Evolutionary conservation across 2,888 invertebrate species (phyloP).

Genomic region (Ophraella communa): DNA sequence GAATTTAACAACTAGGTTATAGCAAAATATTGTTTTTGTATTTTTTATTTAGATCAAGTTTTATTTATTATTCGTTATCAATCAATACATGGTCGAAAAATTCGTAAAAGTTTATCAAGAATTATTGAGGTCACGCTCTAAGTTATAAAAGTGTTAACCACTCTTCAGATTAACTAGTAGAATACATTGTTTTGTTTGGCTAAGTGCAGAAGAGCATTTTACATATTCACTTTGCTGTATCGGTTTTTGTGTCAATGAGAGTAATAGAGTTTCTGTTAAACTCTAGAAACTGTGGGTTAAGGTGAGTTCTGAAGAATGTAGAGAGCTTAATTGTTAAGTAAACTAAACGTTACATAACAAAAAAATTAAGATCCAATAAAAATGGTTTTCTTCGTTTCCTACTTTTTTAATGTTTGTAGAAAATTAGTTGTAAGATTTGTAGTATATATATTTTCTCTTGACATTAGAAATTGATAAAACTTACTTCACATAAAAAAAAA

Average conservation of each 20-base stretch:
- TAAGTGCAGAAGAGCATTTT: neutral
- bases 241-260: constrained; percentile 59
- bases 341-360: no score
- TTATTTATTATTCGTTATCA: neutral
- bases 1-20: no score
- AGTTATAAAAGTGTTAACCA: neutral
- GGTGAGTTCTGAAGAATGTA: constrained; percentile 48
- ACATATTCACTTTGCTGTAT: neutral
- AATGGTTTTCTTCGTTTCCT: no score
- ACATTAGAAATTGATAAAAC: no score
- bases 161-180: neutral
- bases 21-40: no score
- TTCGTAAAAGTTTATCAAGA: neutral
- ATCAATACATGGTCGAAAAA: neutral
- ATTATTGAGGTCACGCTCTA: neutral
- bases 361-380: no score
- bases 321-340: no score
- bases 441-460: no score
- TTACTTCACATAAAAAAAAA: no score
- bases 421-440: no score
- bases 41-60: neutral
- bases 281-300: constrained; percentile 55
- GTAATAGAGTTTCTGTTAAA: constrained; percentile 54
- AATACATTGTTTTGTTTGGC: neutral
- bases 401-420: no score